Evolutionary conservation across 2,888 invertebrate species (phyloP), one percentile per base, ranked within the genome.

Genomic region (Trypoxylon attenuatum): DNA sequence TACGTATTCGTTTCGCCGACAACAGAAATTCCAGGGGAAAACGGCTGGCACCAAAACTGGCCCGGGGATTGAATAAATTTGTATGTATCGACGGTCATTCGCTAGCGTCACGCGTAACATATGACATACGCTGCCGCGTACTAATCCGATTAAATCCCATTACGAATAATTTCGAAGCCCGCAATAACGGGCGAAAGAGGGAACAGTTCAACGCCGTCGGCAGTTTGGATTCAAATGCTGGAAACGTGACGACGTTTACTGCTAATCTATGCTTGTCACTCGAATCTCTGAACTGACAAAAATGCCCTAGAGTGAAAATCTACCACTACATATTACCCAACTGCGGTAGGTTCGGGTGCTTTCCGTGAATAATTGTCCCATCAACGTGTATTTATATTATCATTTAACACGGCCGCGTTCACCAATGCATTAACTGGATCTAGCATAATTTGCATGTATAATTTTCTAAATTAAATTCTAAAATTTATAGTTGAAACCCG

Each of bases 91-190:
- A 41, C 47, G n/a, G n/a, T n/a, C 43, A 45, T 62, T 72, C 63
- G 38, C 56, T 54, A 56, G 18, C 39, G 16, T 16, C 13, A 23
- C 25, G 13, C 18, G 57, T 57, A 67, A 62, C 59, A 55, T 68
- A 74, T 72, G 74, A 76, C 69, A 67, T 71, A 73, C 58, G 72
- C 61, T 71, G 63, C 53, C 64, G 63, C 70, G 57, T 64, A 61
- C 69, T 78, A 78, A 82, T 81, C 78, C 73, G 75, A 79, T 80
- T 77, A 75, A 76, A 78, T 77, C 71, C 74, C 71, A 77, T 80
- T 79, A 78, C 76, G 74, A 80, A 75, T 75, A 76, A 77, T 81
- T 79, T 77, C 67, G 69, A 55, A 68, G 53, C 18, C 59, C 55
- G 73, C 71, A 71, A 76, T 74, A 76, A 71, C 65, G 63, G 65